Base-by-base conservation (phyloP, 64 coral and sea anemone genomes). In the Dendrophyllia cribrosa region DNA sequence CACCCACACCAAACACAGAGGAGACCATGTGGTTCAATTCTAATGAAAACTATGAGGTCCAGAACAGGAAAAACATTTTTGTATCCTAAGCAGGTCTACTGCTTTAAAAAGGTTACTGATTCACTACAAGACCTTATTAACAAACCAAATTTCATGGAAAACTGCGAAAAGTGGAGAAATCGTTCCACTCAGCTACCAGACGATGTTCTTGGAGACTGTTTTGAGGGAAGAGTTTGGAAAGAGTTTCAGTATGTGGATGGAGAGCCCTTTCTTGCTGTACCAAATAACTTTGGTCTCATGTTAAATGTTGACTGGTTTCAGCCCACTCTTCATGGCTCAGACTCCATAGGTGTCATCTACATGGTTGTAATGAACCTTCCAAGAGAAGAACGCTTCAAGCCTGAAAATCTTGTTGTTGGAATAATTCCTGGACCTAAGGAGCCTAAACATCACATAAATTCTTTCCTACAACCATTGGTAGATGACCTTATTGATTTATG, bases 331-430 rank as follows among this genome's bases (percentile, higher is more conserved):
- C 88, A 92, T 48, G 71, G 66, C 2, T 22, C 52, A 66, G 26
- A 88, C 19, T 88, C 84, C 9, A 72, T 87, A 56, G 94, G 94
- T 7, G 93, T 95, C 9, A 78, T 95, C 1, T 95, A 95, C 67
- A 47, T 91, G 74, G 89, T 85, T 20, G 64, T 95, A 50, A 78
- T 91, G 53, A 95, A 95, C 80, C 83, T 95, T 59, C 93, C 93
- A 60, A 64, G 88, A 5, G 74, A 88, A 46, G 63, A 95, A 62
- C 59, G 93, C 19, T 95, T 91, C 45, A 95, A 95, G 21, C 59
- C 74, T 43, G 82, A 91, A 79, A 91, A 91, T 24, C 43, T 91
- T 9, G 51, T 95, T 16, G 58, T 66, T 68, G 94, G 93, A 22
- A 95, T 95, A 44, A 91, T 95, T 22, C 88, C 93, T 43, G 89